phyloP scores from a whole-genome alignment of 2,888 invertebrate species.

The Tipula confusa region DNA sequence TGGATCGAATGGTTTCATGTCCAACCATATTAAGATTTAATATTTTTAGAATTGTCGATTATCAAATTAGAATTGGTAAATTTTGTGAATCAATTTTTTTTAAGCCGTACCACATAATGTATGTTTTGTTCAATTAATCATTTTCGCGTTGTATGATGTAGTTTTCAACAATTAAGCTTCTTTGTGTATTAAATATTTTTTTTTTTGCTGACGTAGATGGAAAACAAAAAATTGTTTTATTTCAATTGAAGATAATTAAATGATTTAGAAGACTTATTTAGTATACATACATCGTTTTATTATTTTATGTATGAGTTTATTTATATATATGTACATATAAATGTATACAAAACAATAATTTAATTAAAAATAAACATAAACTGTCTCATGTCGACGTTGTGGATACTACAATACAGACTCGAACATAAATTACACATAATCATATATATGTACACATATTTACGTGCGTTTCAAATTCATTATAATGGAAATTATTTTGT shows the following conservation, averaged over 20 bases:
- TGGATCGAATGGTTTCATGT: no score
- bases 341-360: neutral
- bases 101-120: neutral
- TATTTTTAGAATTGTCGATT: neutral
- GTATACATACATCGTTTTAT: neutral
- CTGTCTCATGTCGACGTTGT: neutral
- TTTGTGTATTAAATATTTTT: neutral
- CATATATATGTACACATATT: neutral
- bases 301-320: neutral
- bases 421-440: neutral
- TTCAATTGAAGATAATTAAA: conserved; percentile 12
- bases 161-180: neutral
- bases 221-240: neutral
- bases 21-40: neutral
- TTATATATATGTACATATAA: neutral
- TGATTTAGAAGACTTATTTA: neutral
- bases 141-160: neutral
- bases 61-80: neutral
- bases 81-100: neutral
- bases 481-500: neutral
- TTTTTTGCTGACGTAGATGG: conserved; percentile 1
- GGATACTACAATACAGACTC: neutral
- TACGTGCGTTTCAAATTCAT: neutral
- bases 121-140: neutral
- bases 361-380: neutral